These are phyloP conservation scores for Leucopternis melanops DNA, from an alignment of 2,113 vertebrate genomes.

Conservation along the genomic window DNA sequence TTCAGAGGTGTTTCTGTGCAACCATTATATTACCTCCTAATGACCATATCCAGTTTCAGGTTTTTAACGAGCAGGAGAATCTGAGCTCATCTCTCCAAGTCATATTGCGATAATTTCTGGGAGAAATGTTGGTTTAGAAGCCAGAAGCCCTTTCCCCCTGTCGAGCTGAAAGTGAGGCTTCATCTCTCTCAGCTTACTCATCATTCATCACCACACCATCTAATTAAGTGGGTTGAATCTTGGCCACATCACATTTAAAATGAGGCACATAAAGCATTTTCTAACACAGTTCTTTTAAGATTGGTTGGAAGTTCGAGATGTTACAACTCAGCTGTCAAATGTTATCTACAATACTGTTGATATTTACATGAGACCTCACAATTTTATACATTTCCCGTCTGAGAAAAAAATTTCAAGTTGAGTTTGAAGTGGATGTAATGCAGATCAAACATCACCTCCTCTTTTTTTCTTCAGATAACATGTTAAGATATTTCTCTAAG, in stretches of 20 bases:
- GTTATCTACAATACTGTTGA: not conserved
- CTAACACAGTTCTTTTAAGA: not conserved
- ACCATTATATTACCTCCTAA: not conserved
- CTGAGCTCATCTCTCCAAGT: not conserved
- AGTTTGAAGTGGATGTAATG: not conserved
- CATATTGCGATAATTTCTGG: not conserved
- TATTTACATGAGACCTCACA: not conserved
- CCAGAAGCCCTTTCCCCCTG: not conserved
- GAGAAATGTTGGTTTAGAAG: not conserved
- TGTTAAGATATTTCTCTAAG: not conserved
- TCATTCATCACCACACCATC: not conserved
- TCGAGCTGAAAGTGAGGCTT: not conserved
- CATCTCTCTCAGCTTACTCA: not conserved
- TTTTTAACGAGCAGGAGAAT: not conserved
- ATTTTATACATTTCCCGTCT: not conserved
- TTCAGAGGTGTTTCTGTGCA: not conserved
- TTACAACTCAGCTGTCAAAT: not conserved
- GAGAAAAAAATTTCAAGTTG: not conserved
- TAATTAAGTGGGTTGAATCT: not conserved
- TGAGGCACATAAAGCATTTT: not conserved
- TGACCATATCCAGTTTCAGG: not conserved
- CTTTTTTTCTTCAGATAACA: not conserved
- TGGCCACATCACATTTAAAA: not conserved
- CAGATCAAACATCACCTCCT: not conserved
- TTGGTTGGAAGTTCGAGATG: not conserved